Conservation (phyloP, 2,113 vertebrate genomes). For the Sturnus vulgaris region DNA sequence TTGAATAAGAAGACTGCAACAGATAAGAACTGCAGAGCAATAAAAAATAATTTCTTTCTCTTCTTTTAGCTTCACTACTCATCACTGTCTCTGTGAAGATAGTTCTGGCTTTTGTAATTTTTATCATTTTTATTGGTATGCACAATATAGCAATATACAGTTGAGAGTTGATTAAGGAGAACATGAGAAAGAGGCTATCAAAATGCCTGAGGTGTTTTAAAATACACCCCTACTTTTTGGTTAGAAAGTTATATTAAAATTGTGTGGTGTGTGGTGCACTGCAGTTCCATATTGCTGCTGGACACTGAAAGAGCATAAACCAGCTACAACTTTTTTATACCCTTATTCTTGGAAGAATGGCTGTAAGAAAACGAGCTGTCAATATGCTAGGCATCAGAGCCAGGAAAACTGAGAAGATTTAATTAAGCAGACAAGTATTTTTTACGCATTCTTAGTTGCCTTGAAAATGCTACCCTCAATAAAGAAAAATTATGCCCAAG, state of each 20-base stretch:
- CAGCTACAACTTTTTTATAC: neutral
- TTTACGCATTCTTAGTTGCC: neutral
- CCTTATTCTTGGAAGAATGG: neutral
- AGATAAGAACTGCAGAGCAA: conserved; percentile 4
- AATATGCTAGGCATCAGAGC: neutral
- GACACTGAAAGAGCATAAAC: neutral
- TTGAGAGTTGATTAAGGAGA: neutral
- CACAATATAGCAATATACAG: neutral
- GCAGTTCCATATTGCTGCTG: neutral
- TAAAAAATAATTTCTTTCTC: neutral
- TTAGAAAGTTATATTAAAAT: neutral
- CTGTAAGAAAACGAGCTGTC: neutral
- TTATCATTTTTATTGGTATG: neutral
- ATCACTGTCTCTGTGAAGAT: neutral
- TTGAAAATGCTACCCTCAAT: neutral
- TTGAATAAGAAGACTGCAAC: neutral
- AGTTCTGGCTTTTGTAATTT: neutral
- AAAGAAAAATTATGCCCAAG: neutral
- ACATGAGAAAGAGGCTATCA: neutral
- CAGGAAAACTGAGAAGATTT: neutral
- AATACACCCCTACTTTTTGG: neutral
- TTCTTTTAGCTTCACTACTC: neutral
- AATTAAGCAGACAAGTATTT: neutral
- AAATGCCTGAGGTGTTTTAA: neutral
- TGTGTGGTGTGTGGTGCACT: neutral